Evolutionary conservation across 1,140 invertebrate species (phyloP), one percentile per base, ranked within the genome.

Genomic region (Zophobas morio): DNA sequence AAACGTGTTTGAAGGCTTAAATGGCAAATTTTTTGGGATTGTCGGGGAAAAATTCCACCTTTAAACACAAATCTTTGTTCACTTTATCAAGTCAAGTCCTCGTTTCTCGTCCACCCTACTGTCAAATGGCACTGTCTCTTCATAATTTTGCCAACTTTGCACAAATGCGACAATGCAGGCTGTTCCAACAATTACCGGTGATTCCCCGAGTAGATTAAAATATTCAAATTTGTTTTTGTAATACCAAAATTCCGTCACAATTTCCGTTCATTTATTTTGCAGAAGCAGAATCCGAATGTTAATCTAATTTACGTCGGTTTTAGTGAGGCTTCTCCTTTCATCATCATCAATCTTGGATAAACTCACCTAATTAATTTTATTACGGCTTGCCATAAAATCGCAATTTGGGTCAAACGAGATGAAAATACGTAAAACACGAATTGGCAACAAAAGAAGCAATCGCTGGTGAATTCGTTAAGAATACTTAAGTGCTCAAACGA

Each of bases 281-380:
- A 54, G 33, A 34, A 20, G 53, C 53, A 34, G 6, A 34, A 54
- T 8, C 1, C 39, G 33, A 66, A 66, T 66, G 60, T 66, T 40
- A 66, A 66, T 66, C 60, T 42, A 37, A 42, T 40, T 66, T 66
- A 36, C 60, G 37, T 6, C 33, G 60, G 37, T 66, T 42, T 66
- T 66, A 66, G 60, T 32, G 33, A 66, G 42, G 60, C 60, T 33
- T 66, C 39, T 66, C 33, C 37, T 39, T 66, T 66, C 33, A 66
- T 42, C 39, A 42, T 66, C 60, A 66, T 66, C 39, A 66, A 66
- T 66, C 60, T 66, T 66, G 42, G 39, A 66, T 66, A 66, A 66
- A 66, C 60, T 66, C 60, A 40, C 60, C 39, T 66, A 66, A 66
- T 66, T 66, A 66, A 66, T 66, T 66, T 66, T 66, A 66, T 66